Conservation (phyloP, 1,140 invertebrate genomes). For the Lepidurus packardi region DNA sequence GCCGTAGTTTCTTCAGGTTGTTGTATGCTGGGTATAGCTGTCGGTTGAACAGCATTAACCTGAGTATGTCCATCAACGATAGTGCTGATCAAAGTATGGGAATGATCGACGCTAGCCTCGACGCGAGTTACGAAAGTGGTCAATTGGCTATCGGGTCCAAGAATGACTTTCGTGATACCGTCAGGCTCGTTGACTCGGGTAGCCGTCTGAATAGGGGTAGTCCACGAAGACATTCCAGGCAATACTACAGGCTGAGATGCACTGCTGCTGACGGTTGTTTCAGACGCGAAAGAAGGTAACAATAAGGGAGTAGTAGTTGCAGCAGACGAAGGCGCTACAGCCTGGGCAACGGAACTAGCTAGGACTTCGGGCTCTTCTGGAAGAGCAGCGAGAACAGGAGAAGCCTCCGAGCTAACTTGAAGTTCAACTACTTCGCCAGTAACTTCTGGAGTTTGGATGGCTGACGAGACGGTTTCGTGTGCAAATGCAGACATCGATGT, state of each 20-base stretch:
- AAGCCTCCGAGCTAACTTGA: background rate
- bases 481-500: background rate
- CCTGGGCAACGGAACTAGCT: background rate
- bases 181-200: conserved; percentile 24
- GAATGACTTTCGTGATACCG: conserved; percentile 30
- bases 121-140: conserved; percentile 31
- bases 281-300: background rate
- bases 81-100: conserved; percentile 27
- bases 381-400: background rate
- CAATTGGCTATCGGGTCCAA: conserved; percentile 23
- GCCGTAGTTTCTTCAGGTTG: background rate
- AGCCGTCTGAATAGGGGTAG: background rate
- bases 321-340: background rate
- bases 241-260: background rate
- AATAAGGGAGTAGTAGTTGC: background rate
- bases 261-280: conserved; percentile 22
- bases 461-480: background rate
- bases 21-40: background rate
- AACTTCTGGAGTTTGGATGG: background rate
- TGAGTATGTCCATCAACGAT: conserved; percentile 28
- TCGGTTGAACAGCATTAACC: conserved; percentile 27
- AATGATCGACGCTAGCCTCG: background rate
- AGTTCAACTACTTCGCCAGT: conserved; percentile 17
- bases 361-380: conserved; percentile 20
- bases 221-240: background rate